A percentile compares a stretch with the other conserved stretches of the same genome.
These are phyloP conservation scores for Neodontobutis hainanensis DNA, from an alignment of 2,113 vertebrate species.

Conservation along the genomic window DNA sequence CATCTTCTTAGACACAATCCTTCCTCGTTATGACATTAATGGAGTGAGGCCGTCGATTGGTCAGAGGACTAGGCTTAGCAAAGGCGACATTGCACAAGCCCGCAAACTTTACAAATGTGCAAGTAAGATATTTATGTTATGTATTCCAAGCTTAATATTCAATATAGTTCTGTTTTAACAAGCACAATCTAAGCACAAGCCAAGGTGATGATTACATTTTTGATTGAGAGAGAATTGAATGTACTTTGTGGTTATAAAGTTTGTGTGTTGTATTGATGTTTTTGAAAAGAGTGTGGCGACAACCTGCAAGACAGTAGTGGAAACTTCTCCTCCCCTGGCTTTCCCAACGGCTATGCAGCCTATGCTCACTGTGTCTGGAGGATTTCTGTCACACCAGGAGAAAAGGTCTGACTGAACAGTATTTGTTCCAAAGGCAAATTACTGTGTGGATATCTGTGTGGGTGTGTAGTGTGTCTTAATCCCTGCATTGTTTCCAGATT, in stretches of 20 bases:
- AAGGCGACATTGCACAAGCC: slow-evolving; percentile 95
- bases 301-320: slow-evolving; percentile 96
- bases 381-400: slow-evolving; percentile 95
- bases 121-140: slow-evolving; percentile 79
- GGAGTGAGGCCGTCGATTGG: slow-evolving; percentile 94
- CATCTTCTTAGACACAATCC: slow-evolving; percentile 97
- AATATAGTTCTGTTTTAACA: not conserved
- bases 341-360: slow-evolving; percentile 94
- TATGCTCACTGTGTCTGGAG: slow-evolving; percentile 99
- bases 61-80: slow-evolving; percentile 93
- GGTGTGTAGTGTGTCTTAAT: slow-evolving; percentile 28
- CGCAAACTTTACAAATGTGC: slow-evolving; percentile 98
- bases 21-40: slow-evolving; percentile 94
- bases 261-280: slow-evolving; percentile 54
- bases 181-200: too few relatives aligned
- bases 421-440: too few relatives aligned
- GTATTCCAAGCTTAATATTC: slow-evolving; percentile 19
- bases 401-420: slow-evolving; percentile 84
- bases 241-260: slow-evolving; percentile 14
- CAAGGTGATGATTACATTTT: not conserved
- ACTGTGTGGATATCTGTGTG: too few relatives aligned
- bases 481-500: slow-evolving; percentile 81
- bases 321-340: slow-evolving; percentile 97
- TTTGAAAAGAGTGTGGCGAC: slow-evolving; percentile 88
- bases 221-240: slow-evolving; percentile 31